Evolutionary conservation across 2,113 vertebrate species (phyloP).

Genomic region (Lagopus muta): DNA sequence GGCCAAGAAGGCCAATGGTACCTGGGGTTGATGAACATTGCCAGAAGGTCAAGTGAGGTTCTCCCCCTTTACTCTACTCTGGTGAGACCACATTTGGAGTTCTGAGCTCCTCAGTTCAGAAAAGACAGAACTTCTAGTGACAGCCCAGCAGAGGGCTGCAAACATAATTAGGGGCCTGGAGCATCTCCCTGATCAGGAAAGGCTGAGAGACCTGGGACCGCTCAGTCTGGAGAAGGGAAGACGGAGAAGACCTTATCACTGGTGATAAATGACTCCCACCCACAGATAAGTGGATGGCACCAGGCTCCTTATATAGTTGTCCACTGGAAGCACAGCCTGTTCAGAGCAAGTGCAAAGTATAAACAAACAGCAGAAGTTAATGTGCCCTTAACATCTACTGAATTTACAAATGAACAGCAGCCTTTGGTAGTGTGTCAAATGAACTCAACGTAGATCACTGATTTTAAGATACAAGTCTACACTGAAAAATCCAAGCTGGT

Average conservation of each 20-base stretch:
- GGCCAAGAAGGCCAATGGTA: too few species aligned
- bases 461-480: background rate
- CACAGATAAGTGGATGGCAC: background rate
- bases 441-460: background rate
- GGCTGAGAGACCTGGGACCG: background rate
- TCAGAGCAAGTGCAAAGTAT: background rate
- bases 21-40: too few species aligned
- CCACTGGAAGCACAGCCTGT: background rate
- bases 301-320: background rate
- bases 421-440: background rate
- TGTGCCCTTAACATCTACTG: fast-evolving
- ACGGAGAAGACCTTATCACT: background rate
- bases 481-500: background rate
- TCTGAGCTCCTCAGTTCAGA: too few species aligned
- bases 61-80: too few species aligned
- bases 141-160: background rate
- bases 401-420: background rate
- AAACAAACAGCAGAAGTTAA: background rate
- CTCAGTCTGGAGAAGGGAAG: background rate
- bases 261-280: too few species aligned
- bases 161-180: background rate
- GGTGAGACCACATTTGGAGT: too few species aligned
- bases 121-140: background rate
- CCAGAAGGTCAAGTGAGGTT: too few species aligned
- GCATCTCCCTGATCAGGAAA: background rate